Percentiles rank a stretch among this genome's conserved stretches.
Conservation (phyloP, 2,113 vertebrate genomes). For the Buteo buteo region DNA sequence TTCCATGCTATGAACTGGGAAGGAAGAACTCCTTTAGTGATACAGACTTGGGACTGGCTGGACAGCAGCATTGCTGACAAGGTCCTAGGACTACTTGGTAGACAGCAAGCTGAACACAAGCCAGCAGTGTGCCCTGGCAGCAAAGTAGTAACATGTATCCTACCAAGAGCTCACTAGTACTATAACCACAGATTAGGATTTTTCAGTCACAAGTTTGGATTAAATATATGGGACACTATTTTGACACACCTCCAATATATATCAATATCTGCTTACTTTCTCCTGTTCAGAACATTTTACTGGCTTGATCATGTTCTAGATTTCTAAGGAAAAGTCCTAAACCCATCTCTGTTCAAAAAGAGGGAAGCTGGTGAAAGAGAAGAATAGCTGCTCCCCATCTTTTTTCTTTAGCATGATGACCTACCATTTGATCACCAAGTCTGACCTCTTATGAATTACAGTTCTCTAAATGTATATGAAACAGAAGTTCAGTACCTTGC, state of each 20-base stretch:
- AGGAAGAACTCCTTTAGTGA: neutral
- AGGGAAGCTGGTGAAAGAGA: neutral
- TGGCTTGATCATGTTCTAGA: neutral
- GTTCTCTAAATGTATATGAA: neutral
- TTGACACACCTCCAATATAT: neutral
- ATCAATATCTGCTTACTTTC: neutral
- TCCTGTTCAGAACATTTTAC: neutral
- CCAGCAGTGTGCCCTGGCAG: neutral
- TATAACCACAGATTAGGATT: neutral
- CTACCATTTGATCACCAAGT: fast-evolving
- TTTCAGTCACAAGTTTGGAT: neutral
- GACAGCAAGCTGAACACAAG: fast-evolving
- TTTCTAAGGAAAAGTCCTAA: neutral
- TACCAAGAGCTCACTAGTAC: neutral
- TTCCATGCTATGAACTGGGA: neutral
- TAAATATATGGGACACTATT: neutral
- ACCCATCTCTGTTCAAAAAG: neutral
- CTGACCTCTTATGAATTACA: neutral
- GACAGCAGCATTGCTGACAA: neutral
- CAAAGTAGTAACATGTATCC: neutral
- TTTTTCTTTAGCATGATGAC: neutral
- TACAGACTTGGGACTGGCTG: neutral
- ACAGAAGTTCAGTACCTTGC: neutral
- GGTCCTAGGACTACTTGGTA: neutral
- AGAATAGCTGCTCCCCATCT: neutral